These are phyloP conservation scores for Clostera curtula DNA, from an alignment of 2,888 invertebrate genomes.

Conservation along the genomic window DNA sequence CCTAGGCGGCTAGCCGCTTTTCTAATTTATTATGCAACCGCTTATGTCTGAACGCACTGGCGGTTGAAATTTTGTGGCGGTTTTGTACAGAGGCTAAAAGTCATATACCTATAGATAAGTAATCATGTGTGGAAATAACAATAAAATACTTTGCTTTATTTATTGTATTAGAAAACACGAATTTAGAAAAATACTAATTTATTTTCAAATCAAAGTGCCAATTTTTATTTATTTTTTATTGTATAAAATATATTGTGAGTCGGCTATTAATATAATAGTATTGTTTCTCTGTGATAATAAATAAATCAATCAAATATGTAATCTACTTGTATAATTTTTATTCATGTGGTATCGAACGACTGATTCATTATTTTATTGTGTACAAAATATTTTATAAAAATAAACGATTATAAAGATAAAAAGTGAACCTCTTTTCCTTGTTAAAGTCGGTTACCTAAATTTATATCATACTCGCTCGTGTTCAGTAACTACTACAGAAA, in stretches of 20 bases:
- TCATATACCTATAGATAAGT: too few relatives aligned
- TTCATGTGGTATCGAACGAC: slow-evolving; percentile 24
- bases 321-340: slow-evolving; percentile 6
- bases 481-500: too few relatives aligned
- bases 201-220: slow-evolving; percentile 7
- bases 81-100: too few relatives aligned
- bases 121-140: too few relatives aligned
- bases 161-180: too few relatives aligned
- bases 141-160: not conserved
- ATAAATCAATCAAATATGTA: slow-evolving; percentile 10
- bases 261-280: slow-evolving; percentile 8
- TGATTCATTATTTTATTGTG: slow-evolving; percentile 29
- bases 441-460: too few relatives aligned
- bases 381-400: slow-evolving; percentile 34
- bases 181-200: too few relatives aligned
- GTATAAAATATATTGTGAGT: slow-evolving; percentile 2
- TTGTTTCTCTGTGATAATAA: slow-evolving; percentile 34
- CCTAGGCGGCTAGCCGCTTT: too few relatives aligned
- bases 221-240: slow-evolving; percentile 6
- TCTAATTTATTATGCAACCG: too few relatives aligned
- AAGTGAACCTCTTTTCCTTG: not conserved
- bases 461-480: too few relatives aligned
- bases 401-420: slow-evolving; percentile 25
- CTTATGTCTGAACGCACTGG: too few relatives aligned
- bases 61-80: too few relatives aligned